Base-by-base conservation (phyloP, 2,113 vertebrate genomes). In the Carassius gibelio region DNA sequence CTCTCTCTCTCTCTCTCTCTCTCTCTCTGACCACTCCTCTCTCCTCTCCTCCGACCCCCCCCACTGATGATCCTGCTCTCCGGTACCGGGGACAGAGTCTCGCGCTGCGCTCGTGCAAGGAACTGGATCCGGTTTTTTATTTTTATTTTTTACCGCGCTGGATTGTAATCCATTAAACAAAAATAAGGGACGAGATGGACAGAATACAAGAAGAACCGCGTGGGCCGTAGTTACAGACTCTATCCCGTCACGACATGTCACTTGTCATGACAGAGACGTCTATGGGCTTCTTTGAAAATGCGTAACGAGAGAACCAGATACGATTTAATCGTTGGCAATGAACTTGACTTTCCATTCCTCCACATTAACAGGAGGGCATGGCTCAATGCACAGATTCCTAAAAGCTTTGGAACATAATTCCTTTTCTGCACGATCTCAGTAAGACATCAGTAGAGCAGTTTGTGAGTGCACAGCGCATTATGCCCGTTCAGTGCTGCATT, bases 11-110 rank as follows among this genome's bases (percentile, higher is more conserved):
- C 45, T 57, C 66, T 84, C 23, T 86, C 30, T 52, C 42, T 78
- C 57, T 83, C 81, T 52, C 23, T 71, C 62, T 48, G 74, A 68
- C 71, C 85, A 82, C 85, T 86, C 85, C 85, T 82, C 71, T 86
- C 50, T 42, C 68, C 68, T 71, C 17, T 42, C 75, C 75, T 69
- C 48, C 62, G 9, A 50, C 71, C 80, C 55, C 64, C 34, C 26
- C 50, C 50, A 57, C 50, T 15, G 79, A 64, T 81, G 79, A 52
- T 81, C 50, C 21, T 19, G 30, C 30, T 72, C 81, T 82, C 68
- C 81, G 81, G 68, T 83, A 59, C 66, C 81, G 50, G 34, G 48
- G 62, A 66, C 62, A 69, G 79, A 21, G 64, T 71, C 50, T 83
- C 64, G 48, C 66, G 66, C 66, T 72, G 30, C 81, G 64, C 23